These are phyloP conservation scores for Drosophila jambulina DNA, from an alignment of 1,140 invertebrate species.

Conservation along the genomic window DNA sequence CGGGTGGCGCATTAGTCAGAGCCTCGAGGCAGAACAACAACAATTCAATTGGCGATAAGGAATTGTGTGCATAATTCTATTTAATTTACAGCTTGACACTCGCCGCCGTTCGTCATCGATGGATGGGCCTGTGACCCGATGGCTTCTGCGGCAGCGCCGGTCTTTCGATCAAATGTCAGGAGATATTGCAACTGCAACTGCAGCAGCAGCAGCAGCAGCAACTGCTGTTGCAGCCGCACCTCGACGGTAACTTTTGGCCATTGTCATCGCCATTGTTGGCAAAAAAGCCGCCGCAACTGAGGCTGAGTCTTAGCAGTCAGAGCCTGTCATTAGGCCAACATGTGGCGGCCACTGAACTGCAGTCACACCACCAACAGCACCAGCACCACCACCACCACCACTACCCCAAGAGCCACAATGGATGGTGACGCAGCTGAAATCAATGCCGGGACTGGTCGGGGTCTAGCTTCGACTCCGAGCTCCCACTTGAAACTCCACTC, in stretches of 20 bases:
- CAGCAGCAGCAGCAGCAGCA: constrained; percentile 1
- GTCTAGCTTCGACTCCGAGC: constrained; percentile 6
- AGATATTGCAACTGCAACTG: constrained; percentile 15
- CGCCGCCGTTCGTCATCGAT: constrained; percentile 53
- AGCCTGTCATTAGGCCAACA: constrained; percentile 72
- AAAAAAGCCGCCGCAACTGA: constrained; percentile 20
- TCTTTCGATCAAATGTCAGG: constrained; percentile 78
- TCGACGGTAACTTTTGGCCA: constrained; percentile 29
- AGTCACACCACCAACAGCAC: constrained; percentile 14
- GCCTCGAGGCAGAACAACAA: constrained; percentile 61
- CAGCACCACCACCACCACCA: constrained; percentile 5
- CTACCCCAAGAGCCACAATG: constrained; percentile 47
- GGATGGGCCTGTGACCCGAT: constrained; percentile 39
- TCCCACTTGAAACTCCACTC: constrained; percentile 27
- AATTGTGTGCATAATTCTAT: constrained; percentile 76
- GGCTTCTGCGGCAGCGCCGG: constrained; percentile 69
- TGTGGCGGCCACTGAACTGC: constrained; percentile 46
- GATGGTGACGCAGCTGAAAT: constrained; percentile 78
- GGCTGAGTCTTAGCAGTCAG: constrained; percentile 38
- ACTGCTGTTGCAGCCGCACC: constrained; percentile 34
- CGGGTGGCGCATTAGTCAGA: constrained; percentile 79
- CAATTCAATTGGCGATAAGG: constrained; percentile 80
- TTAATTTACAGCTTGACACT: constrained; percentile 80
- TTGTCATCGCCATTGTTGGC: constrained; percentile 60
- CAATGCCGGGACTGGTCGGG: constrained; percentile 50